Base-by-base conservation (phyloP, 2,113 vertebrate genomes). In the Sebastes schlegelii region DNA sequence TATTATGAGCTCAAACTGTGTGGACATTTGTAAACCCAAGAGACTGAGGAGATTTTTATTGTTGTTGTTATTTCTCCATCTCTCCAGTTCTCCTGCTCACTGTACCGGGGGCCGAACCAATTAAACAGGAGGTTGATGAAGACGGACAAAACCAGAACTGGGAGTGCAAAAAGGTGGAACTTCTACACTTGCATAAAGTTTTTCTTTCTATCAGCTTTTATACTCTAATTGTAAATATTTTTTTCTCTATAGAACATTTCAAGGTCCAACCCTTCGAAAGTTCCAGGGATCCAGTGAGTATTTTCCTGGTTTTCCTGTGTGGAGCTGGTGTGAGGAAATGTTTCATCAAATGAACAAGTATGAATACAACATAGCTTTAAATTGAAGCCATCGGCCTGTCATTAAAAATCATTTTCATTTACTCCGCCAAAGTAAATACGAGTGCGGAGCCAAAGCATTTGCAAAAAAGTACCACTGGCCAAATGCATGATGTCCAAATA, bases 251-350 rank as follows among this genome's bases (percentile, higher is more conserved):
- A 98, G 97, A 92, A 95, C 58, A 95, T 95, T 83, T 96, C 96
- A 68, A 95, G 96, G 91, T 96, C 97, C 66, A 97, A 98, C 88
- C 97, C 95, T 55, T 98, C 97, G 81, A 97, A 97, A 94, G 98
- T 99, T 89, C 98, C 98, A 13, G 98, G 98, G 91, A 99, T 99
- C 93, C 97, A 97, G 98, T 99, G 91, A 97, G 98, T 97, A 76
- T 79, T 89, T 67, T 42, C 5, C 8, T 45, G 10, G 4, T 55
- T 77, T 57, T 40, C 2, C 3, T 74, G 11, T 76, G 16, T 17
- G n/a, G 12, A 79, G 11, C 26, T 71, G n/a, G 45, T 66, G 43
- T 67, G 19, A 78, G 17, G 14, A 46, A 61, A 42, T 8, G 8
- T 83, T 23, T 34, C 34, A 34, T 34, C 34, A 34, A 34, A 34